Base-by-base conservation (phyloP, 2,113 vertebrate species). In the Tor tambroides region DNA sequence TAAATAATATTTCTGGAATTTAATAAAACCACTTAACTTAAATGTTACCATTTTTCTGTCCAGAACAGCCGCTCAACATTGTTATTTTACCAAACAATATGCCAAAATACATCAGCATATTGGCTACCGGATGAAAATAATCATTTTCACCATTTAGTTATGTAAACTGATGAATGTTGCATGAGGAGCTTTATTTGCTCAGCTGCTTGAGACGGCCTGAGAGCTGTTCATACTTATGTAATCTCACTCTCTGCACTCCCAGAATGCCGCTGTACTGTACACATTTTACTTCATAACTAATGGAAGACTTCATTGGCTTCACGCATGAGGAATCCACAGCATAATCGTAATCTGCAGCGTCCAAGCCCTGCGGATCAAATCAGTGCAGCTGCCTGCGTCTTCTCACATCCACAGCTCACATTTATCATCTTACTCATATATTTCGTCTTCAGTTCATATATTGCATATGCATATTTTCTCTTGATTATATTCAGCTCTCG, bases 221-320 rank as follows among this genome's bases (percentile, higher is more conserved):
- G 32, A 56, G 78, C 78, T 61, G 54, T n/a, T 67, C 19, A 23
- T 19, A 9, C 19, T 83, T 83, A 83, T 0, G 43, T 83, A 83
- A 83, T 71, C 2, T 71, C 41, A 21, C 63, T 83, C 63, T 49
- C 56, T 5, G 3, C 23, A 21, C 32, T 86, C 72, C 93, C 92
- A 91, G 92, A 82, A 82, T 82, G 61, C 61, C 8, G n/a, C 1
- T 26, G 63, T 51, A 6, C 80, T 8, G 63, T 69, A 69, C 28
- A 28, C 43, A 28, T 83, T 67, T 49, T 84, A 69, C 88, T 92
- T 94, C 91, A 94, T 93, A 94, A 92, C 92, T 94, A 94, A 93
- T 92, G 91, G 91, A 94, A 89, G 91, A 91, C 90, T 91, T 90
- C 89, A 89, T 89, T 88, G 89, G 89, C 91, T 92, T 93, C 93